Base-by-base conservation (phyloP, 23 tunicate genomes). In the Halocynthia roretzi region DNA sequence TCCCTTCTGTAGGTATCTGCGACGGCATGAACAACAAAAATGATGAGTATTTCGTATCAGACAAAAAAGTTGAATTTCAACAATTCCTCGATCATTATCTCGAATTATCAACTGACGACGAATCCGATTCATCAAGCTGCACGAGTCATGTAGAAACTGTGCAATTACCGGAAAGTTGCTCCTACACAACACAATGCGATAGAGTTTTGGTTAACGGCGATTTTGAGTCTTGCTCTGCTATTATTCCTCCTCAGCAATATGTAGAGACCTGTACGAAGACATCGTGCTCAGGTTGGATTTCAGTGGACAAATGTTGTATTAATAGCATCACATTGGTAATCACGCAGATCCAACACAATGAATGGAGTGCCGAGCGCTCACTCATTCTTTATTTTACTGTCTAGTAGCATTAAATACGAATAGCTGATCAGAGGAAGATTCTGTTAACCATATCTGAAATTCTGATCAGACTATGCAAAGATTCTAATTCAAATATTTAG, bases 81-180 rank as follows among this genome's bases (percentile, higher is more conserved):
- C 70, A 65, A 65, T 65, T 65, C 70, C 70, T 65, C 19, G 31
- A 65, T 8, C 70, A 65, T 15, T 65, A 65, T 48, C 70, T 65
- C 31, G 19, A 20, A 9, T 40, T 20, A 11, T 20, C 70, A 8
- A 48, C 10, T 20, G 31, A 40, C 19, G 22, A 48, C 70, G 70
- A 65, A 10, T 14, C 63, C 15, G 63, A 58, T 58, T 15, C 63
- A 14, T 58, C 63, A 15, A n/a, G 17, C 18, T 40, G 70, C 70
- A 9, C 31, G 10, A 65, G 22, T 65, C 48, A 10, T 20, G 63
- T 58, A 15, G 70, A 65, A 15, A 1, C 44, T 31, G 70, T 65
- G 9, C 9, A 9, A 8, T 40, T 48, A 9, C 48, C 22, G 31
- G 70, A 40, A 20, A 65, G 9, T 9, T 40, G 48, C 22, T 40